Evolutionary conservation across 1,140 invertebrate genomes (phyloP).

Genomic region (Drosophila nasuta): DNA sequence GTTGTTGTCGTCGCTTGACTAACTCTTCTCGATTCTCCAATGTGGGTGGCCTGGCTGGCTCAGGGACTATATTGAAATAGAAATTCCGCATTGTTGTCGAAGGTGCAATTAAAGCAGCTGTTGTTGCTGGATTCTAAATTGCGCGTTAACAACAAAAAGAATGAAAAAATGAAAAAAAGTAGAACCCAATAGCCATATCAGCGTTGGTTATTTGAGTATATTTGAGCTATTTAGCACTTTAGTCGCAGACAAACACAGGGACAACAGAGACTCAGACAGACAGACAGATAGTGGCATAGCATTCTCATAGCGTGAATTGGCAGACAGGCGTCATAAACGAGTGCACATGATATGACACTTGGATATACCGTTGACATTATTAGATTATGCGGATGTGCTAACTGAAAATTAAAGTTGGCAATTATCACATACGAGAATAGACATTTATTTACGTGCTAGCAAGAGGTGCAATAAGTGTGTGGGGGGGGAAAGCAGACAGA

Average conservation of each 20-base stretch:
- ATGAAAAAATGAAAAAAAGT: not conserved
- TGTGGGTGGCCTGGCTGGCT: conserved; percentile 15
- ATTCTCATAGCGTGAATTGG: not conserved
- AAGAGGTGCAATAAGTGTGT: not conserved
- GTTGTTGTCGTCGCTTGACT: conserved; percentile 27
- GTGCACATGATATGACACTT: conserved; percentile 54
- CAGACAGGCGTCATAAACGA: conserved; percentile 31
- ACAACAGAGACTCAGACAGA: not conserved
- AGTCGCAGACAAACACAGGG: conserved; percentile 23
- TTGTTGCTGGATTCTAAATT: conserved; percentile 28
- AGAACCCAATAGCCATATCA: conserved; percentile 55
- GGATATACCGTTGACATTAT: conserved; percentile 12
- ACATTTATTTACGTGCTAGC: not conserved
- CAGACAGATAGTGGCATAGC: not conserved
- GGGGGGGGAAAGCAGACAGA: not conserved
- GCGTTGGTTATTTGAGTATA: conserved; percentile 36
- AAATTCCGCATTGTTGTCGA: not conserved
- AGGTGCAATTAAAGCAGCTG: conserved; percentile 38
- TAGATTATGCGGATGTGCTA: conserved; percentile 37
- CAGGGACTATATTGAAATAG: not conserved
- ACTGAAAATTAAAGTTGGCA: conserved; percentile 51
- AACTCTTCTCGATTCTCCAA: conserved; percentile 4
- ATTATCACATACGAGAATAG: conserved; percentile 54
- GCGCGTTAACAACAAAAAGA: conserved; percentile 35
- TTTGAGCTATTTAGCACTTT: conserved; percentile 70